Percentiles rank a stretch among this genome's conserved stretches.
phyloP scores from a whole-genome alignment of 2,888 invertebrate species.

The Thalpophila matura region DNA sequence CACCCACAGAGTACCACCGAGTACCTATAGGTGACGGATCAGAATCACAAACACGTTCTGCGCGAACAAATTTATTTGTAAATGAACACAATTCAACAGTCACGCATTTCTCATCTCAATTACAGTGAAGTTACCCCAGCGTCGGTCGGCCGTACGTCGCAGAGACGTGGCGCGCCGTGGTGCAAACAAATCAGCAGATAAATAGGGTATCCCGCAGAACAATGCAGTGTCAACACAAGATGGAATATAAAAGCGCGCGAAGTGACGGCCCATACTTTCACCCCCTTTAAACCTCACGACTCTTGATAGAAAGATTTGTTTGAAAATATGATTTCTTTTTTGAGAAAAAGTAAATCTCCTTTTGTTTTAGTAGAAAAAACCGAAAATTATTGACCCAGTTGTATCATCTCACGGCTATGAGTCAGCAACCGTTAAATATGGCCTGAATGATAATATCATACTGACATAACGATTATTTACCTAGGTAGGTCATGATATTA shows the following conservation, averaged over 20 bases:
- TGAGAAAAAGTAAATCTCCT: no score
- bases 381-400: no score
- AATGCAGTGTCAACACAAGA: slow-evolving; percentile 87
- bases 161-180: slow-evolving; percentile 74
- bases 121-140: slow-evolving; percentile 72
- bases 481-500: no score
- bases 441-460: no score
- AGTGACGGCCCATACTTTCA: slow-evolving; percentile 71
- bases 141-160: slow-evolving; percentile 65
- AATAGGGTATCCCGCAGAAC: slow-evolving; percentile 82
- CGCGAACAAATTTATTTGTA: slow-evolving; percentile 63
- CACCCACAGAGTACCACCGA: slow-evolving; percentile 13
- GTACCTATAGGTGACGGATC: slow-evolving; percentile 41
- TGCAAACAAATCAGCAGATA: slow-evolving; percentile 88
- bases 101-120: slow-evolving; percentile 80
- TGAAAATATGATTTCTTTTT: neutral
- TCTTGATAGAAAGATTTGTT: slow-evolving; percentile 13
- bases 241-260: slow-evolving; percentile 85
- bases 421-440: no score
- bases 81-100: slow-evolving; percentile 75
- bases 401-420: no score
- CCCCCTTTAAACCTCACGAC: slow-evolving; percentile 73
- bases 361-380: no score
- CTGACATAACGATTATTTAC: no score
- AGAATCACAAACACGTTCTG: slow-evolving; percentile 48